Evolutionary conservation across 2,113 vertebrate species (phyloP).

Genomic region (Clarias gariepinus): DNA sequence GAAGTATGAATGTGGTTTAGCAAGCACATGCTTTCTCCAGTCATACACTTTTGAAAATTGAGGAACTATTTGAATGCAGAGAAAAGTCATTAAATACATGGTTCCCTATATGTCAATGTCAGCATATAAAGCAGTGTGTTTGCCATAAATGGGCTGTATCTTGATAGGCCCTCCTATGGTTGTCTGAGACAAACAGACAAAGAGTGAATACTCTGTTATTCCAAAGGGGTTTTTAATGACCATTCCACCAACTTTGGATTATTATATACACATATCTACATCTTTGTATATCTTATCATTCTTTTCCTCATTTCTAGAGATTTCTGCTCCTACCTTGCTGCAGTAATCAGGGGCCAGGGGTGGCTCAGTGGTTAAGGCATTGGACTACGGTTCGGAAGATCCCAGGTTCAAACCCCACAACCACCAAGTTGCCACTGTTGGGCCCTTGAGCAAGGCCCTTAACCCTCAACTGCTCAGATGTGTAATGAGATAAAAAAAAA

Average conservation of each 20-base stretch:
- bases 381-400: no score
- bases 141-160: constrained; percentile 30
- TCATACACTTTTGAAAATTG: neutral
- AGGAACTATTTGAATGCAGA: neutral
- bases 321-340: neutral
- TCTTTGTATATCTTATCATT: neutral
- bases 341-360: no score
- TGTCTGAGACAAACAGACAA: neutral
- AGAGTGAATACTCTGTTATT: neutral
- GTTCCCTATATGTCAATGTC: neutral
- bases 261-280: neutral
- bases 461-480: no score
- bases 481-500: no score
- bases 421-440: no score
- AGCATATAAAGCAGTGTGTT: constrained; percentile 6
- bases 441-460: no score
- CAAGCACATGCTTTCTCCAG: neutral
- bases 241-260: neutral
- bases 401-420: no score
- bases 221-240: neutral
- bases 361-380: no score
- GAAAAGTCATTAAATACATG: constrained; percentile 2
- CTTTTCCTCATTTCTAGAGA: neutral
- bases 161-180: neutral
- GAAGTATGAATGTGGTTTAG: neutral